Base-by-base conservation (phyloP, 2,888 invertebrate species). In the Megalurothrips usitatus region DNA sequence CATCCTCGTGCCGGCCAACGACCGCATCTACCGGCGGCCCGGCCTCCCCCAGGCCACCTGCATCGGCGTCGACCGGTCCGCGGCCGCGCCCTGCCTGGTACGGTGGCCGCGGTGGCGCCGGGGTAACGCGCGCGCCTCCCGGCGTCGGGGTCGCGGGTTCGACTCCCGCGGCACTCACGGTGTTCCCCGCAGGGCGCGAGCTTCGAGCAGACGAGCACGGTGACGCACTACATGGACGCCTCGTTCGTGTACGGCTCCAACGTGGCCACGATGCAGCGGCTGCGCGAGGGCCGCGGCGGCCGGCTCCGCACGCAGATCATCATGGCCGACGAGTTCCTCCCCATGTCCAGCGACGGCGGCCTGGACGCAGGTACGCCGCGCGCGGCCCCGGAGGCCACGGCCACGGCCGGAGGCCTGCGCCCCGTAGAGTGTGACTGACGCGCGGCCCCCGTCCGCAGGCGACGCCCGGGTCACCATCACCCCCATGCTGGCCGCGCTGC, bases 381-480 rank as follows among this genome's bases (percentile, higher is more conserved):
- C 34, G 34, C 34, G 6, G n/a, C 34, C 34, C 34, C 2, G 34
- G 34, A 43, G 34, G 6, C n/a, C n/a, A 6, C 2, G 34, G 34
- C 2, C 6, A 43, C 34, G 34, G 34, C 34, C 3, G 34, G 34
- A 6, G 6, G 34, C 6, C 34, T n/a, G 34, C 2, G 34, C 34
- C 34, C 34, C 2, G 34, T 2, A 6, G 34, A 43, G n/a, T n/a
- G n/a, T n/a, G n/a, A n/a, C n/a, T 43, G 6, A 43, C 34, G 34
- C 34, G 34, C 2, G 34, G 34, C 34, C 6, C 6, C 34, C 34
- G 6, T 6, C 84, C 85, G 11, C 85, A 94, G 95, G 95, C 14
- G 95, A 95, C 85, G 90, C 90, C 9, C 91, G 94, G 82, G 92
- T 91, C 0, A 95, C 95, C 87, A 94, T 94, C 86, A 92, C 94